Base-by-base conservation (phyloP, 2,113 vertebrate genomes). In the Lagopus muta region DNA sequence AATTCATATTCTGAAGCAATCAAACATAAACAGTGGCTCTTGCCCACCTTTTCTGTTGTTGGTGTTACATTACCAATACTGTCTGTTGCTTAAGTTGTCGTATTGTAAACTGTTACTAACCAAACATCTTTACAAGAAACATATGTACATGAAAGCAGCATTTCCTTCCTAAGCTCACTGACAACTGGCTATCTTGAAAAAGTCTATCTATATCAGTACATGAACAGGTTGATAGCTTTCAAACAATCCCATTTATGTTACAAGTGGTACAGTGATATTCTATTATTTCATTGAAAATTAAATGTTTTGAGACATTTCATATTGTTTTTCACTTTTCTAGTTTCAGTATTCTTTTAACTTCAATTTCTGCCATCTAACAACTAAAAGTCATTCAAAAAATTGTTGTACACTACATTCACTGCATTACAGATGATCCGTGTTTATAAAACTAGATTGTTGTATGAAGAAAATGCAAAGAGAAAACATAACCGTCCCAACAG, bases 401-500 rank as follows among this genome's bases (percentile, higher is more conserved):
- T 84, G 55, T 21, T 83, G 57, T 15, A 72, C 11, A 42, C 94
- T 86, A 45, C 36, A 84, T 65, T n/a, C 32, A 66, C 75, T 83
- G n/a, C 38, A 62, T 86, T 90, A 90, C 71, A 78, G 25, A 72
- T 54, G 34, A 89, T 76, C 84, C 24, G 13, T 93, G 58, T 87
- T 96, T 87, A 89, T 89, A 89, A 93, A 93, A 64, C 5, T 10
- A 42, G 55, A 82, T 42, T 69, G 32, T 45, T 91, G 89, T 89
- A 65, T 73, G 22, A 83, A 91, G 80, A 90, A 96, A 93, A 71
- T n/a, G 42, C 57, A 50, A 13, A 36, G 40, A 72, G 57, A 91
- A 94, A 91, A 94, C 50, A 84, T 45, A 94, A 62, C 70, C 83
- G 34, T 78, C 90, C 93, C 73, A 90, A 70, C 57, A 89, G 52